Evolutionary conservation across 2,797 vertebrate species (phyloP), one percentile per base, ranked within the genome.

Genomic region (Odontamblyopus rebecca): DNA sequence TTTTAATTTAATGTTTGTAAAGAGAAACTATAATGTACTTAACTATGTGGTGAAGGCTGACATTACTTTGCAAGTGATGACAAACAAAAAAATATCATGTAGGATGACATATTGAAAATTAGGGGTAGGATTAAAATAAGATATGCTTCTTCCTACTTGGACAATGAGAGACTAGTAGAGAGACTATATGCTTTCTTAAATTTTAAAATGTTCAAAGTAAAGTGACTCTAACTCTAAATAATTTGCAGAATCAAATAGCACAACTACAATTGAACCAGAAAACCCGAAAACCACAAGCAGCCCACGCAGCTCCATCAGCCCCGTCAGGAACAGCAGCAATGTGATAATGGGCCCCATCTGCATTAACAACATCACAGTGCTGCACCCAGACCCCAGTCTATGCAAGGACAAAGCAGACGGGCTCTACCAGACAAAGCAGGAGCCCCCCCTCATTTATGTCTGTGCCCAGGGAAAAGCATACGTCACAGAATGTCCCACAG

Each of bases 331-430:
- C 38, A 61, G 27, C 57, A 63, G 65, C 53, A 71, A 73, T 19
- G 60, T 27, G 16, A 4, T 2, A 6, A 32, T 44, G 1, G 32
- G 32, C 69, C 27, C 8, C 62, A 63, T 59, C 71, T 84, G 83
- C 72, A 13, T 35, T 18, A 72, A 74, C 0, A 84, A 80, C 66
- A 82, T 87, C 61, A 84, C 73, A 0, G 69, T 81, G 1, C 61
- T 68, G 19, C 67, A 82, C 73, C 80, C 78, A 6, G 63, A 6
- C 35, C 78, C 66, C 63, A 64, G 53, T 53, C 89, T 91, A 77
- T 92, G 91, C 70, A 29, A 56, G 12, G 44, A 7, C 63, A 86
- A 74, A 77, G 70, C 6, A 1, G 81, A 92, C 16, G 86, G 88
- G 44, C 56, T 82, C 11, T 92, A 91, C 56, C 16, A 41, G 4